Evolutionary conservation across 2,113 vertebrate genomes (phyloP).

Genomic region (Tupaia chinensis): DNA sequence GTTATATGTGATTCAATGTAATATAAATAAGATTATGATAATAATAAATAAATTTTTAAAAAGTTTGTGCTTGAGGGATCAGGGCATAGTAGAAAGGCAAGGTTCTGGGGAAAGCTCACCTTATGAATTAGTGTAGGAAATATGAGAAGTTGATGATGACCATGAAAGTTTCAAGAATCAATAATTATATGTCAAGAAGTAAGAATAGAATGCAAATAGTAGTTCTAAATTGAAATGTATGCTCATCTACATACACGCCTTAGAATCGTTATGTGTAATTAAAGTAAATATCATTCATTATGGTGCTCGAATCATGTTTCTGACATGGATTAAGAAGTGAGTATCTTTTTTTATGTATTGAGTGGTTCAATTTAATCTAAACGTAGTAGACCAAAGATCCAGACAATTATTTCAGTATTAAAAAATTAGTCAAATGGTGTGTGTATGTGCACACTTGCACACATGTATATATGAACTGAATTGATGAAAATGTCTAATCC

Average conservation of each 20-base stretch:
- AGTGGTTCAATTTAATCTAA: background rate
- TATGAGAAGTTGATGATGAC: background rate
- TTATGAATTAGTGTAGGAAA: background rate
- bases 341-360: background rate
- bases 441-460: background rate
- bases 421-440: background rate
- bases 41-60: background rate
- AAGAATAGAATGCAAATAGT: background rate
- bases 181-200: background rate
- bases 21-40: no score
- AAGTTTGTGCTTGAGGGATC: background rate
- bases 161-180: background rate
- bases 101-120: background rate
- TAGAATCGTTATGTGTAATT: background rate
- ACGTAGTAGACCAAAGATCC: background rate
- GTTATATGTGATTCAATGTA: no score
- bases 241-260: background rate
- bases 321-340: background rate
- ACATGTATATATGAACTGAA: background rate
- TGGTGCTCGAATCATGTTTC: background rate
- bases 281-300: background rate
- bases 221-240: background rate
- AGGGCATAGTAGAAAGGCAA: background rate
- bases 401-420: background rate
- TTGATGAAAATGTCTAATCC: background rate